Percentiles rank a stretch among this genome's conserved stretches.
Conservation (phyloP, 1,140 invertebrate species). For the Drosophila repleta region DNA sequence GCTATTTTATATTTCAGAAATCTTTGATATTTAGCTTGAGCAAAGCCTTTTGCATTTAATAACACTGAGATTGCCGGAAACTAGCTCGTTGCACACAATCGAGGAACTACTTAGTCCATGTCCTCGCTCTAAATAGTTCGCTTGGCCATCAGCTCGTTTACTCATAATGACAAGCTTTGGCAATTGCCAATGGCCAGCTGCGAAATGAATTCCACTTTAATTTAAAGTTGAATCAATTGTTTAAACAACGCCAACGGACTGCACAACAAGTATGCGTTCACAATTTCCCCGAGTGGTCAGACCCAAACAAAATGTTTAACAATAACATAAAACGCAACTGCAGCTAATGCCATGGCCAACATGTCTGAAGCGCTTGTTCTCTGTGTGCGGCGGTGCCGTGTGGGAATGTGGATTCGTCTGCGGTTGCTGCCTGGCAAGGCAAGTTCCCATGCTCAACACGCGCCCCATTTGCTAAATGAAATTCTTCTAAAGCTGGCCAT, state of each 20-base stretch:
- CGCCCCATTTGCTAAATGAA: constrained; percentile 59
- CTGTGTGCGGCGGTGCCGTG: constrained; percentile 11
- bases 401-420: constrained; percentile 1
- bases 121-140: constrained; percentile 17
- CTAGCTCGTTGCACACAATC: constrained; percentile 57
- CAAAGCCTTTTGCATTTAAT: constrained; percentile 54
- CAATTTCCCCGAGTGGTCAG: constrained; percentile 39
- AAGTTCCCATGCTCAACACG: constrained; percentile 16
- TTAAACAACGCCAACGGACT: constrained; percentile 22
- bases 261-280: constrained; percentile 32
- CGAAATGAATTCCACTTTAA: constrained; percentile 55
- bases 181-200: constrained; percentile 36
- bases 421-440: neutral
- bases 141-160: constrained; percentile 22
- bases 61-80: constrained; percentile 38
- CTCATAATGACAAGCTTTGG: constrained; percentile 46
- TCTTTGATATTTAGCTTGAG: neutral
- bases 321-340: constrained; percentile 40
- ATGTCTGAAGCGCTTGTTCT: constrained; percentile 10
- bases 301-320: constrained; percentile 28
- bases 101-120: constrained; percentile 44
- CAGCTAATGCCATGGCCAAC: constrained; percentile 14
- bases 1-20: too few relatives aligned
- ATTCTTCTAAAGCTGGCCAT: constrained; percentile 22
- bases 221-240: constrained; percentile 48